Base-by-base conservation (phyloP, 2,888 invertebrate genomes). In the Troilus luridus region DNA sequence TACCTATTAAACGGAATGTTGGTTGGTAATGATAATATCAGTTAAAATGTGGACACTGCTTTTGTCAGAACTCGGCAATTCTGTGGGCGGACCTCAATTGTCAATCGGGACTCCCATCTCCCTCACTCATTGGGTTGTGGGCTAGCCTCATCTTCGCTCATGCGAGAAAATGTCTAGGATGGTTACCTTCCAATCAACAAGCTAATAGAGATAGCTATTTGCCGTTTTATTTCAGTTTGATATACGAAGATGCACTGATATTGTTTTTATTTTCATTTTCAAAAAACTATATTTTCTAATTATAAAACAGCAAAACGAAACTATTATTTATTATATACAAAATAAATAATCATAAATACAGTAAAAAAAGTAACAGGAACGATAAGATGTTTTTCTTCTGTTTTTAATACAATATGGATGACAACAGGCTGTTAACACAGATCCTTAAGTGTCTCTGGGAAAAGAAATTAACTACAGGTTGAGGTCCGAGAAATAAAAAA, bases 81-180 rank as follows among this genome's bases (percentile, higher is more conserved):
- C 12, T 19, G 27, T 19, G 17, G 72, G 10, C 27, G 17, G 8
- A 27, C 72, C 72, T 41, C 27, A 77, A 77, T 41, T 77, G 72
- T 41, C 72, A 41, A 77, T 77, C 41, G 27, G 72, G 17, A 77
- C 41, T 27, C 19, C 27, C 72, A 77, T 77, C 72, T 17, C 9
- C 27, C 27, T 7, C 27, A 0, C 6, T 41, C 8, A 77, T 77
- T 77, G 27, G 72, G 17, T 77, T 77, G 72, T 41, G 27, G 72
- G 7, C 27, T 77, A 41, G 72, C 72, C 41, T 41, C 41, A 19
- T 17, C 27, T 41, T 77, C 72, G 27, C 72, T 77, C 72, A 77
- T 77, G 72, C 41, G 72, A 77, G 72, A 77, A 77, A 77, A 77
- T 77, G 72, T 77, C 72, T 77, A n/a, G 64, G 64, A 64, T 9